Evolutionary conservation across 2,888 invertebrate species (phyloP).

Genomic region (Conistra vaccinii): DNA sequence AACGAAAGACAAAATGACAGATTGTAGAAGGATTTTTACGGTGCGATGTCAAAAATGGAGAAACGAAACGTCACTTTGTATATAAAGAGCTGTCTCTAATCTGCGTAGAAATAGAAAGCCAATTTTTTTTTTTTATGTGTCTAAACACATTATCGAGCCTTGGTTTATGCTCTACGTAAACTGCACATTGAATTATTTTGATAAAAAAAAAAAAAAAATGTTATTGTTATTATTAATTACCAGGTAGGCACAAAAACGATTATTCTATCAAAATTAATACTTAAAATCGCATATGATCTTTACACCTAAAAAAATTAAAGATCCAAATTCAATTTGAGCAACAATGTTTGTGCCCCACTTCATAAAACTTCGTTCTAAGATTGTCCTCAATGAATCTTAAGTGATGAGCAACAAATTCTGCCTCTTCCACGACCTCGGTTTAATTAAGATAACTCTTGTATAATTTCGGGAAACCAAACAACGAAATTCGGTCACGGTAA

Average conservation of each 20-base stretch:
- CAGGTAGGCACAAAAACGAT: not conserved
- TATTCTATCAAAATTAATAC: not conserved
- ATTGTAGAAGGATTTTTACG: too few species aligned
- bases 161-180: not conserved
- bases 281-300: not conserved
- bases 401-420: slow-evolving; percentile 25
- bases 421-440: not conserved
- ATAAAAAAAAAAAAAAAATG: not conserved
- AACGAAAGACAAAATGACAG: too few species aligned
- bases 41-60: too few species aligned
- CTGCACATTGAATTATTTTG: not conserved
- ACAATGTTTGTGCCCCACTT: slow-evolving; percentile 9
- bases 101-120: too few species aligned
- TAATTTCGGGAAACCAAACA: slow-evolving; percentile 14
- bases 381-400: slow-evolving; percentile 7
- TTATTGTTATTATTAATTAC: not conserved
- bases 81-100: too few species aligned
- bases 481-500: not conserved
- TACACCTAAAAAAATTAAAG: not conserved
- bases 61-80: too few species aligned
- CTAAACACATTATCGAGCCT: not conserved
- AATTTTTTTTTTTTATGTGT: too few species aligned
- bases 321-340: not conserved
- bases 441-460: slow-evolving; percentile 33
- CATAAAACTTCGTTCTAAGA: slow-evolving; percentile 8